A percentile compares a stretch with the other conserved stretches of the same genome.
phyloP scores from a whole-genome alignment of 1,140 invertebrate genomes.

The Dreissena rostriformis region DNA sequence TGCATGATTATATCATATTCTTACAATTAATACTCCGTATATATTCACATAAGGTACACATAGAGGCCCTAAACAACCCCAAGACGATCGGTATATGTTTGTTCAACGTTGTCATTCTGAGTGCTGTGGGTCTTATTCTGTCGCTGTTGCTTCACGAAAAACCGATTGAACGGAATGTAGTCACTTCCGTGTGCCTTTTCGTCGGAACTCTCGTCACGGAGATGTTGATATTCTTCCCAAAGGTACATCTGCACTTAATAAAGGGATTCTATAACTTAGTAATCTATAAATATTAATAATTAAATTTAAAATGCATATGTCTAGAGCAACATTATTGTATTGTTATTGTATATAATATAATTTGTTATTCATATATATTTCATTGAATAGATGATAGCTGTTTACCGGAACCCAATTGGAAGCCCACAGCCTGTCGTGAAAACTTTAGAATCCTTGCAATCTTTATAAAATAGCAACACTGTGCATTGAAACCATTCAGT shows the following conservation, averaged over 20 bases:
- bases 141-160: constrained; percentile 97
- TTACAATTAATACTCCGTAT: neutral
- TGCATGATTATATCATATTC: too few species aligned
- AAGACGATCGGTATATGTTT: constrained; percentile 98
- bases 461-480: too few species aligned
- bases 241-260: constrained; percentile 85
- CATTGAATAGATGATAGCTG: too few species aligned
- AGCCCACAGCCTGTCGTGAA: too few species aligned
- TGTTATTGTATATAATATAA: too few species aligned
- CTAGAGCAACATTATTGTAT: too few species aligned
- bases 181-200: constrained; percentile 98
- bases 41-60: constrained; percentile 74
- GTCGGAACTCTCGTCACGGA: constrained; percentile 98
- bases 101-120: constrained; percentile 97
- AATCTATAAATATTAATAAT: too few species aligned
- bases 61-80: constrained; percentile 88
- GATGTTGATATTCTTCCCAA: constrained; percentile 98
- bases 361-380: too few species aligned
- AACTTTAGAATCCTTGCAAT: too few species aligned
- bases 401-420: too few species aligned
- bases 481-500: too few species aligned
- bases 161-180: constrained; percentile 95
- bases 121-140: constrained; percentile 97
- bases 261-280: neutral
- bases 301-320: too few species aligned